Conservation (phyloP, 1,140 invertebrate species). For the Bombus sibiricus region DNA sequence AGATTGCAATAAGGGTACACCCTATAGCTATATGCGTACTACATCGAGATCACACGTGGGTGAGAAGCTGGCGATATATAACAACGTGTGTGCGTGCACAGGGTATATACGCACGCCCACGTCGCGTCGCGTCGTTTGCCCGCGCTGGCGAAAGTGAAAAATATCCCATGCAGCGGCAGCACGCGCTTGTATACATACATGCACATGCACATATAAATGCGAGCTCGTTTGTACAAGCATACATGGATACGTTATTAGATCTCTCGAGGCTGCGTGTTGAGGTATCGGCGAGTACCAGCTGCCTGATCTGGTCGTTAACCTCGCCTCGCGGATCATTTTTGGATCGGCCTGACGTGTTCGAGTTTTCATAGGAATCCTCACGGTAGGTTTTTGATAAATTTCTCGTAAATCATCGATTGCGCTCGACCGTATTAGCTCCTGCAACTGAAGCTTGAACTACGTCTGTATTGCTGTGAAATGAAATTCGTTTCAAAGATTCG, state of each 20-base stretch:
- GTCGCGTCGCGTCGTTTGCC: constrained; percentile 65
- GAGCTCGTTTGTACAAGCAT: constrained; percentile 35
- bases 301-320: constrained; percentile 69
- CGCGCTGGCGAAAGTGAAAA: constrained; percentile 68
- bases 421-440: neutral
- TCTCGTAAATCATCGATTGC: constrained; percentile 41
- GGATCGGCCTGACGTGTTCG: constrained; percentile 41
- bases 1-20: constrained; percentile 26
- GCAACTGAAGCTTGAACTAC: neutral
- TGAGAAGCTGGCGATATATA: constrained; percentile 25
- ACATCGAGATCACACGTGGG: constrained; percentile 53
- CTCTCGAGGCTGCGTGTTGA: constrained; percentile 53
- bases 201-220: neutral
- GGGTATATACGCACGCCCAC: constrained; percentile 65
- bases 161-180: constrained; percentile 55
- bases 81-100: constrained; percentile 19
- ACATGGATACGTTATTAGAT: constrained; percentile 64
- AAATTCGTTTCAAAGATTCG: neutral
- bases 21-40: neutral
- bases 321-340: constrained; percentile 65
- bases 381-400: constrained; percentile 15
- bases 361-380: constrained; percentile 38
- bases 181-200: constrained; percentile 11
- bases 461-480: neutral
- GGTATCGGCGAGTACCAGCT: constrained; percentile 67